Conservation (phyloP, 2,797 vertebrate species). For the Eulemur coronatus region DNA sequence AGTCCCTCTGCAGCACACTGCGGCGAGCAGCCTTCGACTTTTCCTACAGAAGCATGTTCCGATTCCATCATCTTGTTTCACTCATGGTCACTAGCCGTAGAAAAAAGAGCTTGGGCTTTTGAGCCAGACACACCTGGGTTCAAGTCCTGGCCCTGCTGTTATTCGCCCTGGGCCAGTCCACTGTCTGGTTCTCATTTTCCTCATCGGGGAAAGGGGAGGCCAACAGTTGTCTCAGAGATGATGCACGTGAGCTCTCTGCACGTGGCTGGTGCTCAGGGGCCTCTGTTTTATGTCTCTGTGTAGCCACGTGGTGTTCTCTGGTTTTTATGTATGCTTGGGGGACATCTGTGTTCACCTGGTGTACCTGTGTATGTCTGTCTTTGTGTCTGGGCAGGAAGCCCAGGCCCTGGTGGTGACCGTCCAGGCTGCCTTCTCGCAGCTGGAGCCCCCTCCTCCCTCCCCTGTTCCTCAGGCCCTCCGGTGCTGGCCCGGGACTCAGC, state of each 20-base stretch:
- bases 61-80: no score
- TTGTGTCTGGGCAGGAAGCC: not conserved
- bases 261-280: rapidly evolving
- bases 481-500: not conserved
- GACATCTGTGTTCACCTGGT: not conserved
- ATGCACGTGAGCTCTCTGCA: rapidly evolving
- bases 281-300: not conserved
- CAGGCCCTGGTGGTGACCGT: not conserved
- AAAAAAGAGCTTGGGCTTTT: not conserved
- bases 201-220: not conserved
- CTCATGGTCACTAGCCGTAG: not conserved
- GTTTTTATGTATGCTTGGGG: not conserved
- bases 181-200: not conserved
- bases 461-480: rapidly evolving
- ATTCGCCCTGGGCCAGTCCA: not conserved
- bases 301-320: not conserved
- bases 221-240: not conserved
- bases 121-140: not conserved
- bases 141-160: not conserved
- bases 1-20: no score
- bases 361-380: not conserved
- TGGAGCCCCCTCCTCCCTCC: not conserved
- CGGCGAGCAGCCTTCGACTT: not conserved
- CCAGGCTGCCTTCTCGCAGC: not conserved
- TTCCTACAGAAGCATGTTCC: not conserved